Conservation (phyloP, 2,113 vertebrate genomes). For the Ornithorhynchus anatinus region DNA sequence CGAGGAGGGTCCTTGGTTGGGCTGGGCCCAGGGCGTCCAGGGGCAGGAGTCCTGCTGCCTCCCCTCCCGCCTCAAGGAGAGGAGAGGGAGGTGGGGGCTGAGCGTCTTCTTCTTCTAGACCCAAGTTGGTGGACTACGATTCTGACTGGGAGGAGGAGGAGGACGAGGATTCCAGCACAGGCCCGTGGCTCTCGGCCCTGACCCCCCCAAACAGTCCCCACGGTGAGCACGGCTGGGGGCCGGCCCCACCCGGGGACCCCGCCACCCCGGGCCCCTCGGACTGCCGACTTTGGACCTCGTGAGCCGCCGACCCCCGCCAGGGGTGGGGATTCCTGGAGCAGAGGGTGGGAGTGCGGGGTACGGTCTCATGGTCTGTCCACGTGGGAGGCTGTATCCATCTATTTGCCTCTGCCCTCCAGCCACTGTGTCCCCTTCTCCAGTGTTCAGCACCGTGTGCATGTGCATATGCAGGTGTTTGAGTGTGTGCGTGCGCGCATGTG, state of each 20-base stretch:
- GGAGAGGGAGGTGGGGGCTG: neutral
- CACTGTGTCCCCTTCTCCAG: neutral
- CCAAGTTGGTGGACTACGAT: conserved; percentile 30
- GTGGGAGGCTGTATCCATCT: neutral
- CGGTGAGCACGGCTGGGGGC: conserved; percentile 31
- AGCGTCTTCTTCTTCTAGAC: conserved; percentile 30
- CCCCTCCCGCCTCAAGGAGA: no score
- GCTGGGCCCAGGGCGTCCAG: neutral
- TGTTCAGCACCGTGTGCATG: neutral
- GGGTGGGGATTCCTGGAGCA: neutral
- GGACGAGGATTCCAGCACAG: neutral
- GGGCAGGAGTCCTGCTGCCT: neutral
- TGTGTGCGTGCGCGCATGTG: neutral
- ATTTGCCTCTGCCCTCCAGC: neutral
- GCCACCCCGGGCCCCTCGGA: neutral
- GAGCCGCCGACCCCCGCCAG: neutral
- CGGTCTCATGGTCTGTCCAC: neutral
- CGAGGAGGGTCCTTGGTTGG: no score
- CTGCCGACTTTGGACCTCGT: neutral
- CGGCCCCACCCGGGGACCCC: neutral
- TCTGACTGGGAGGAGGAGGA: conserved; percentile 40
- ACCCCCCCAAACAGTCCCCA: neutral
- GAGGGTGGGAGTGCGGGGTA: neutral
- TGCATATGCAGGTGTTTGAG: neutral
- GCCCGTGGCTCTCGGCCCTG: conserved; percentile 56